Conservation (phyloP, 2,113 vertebrate genomes). For the Mus musculus region GRCm39 chr16:20759001-20759500, state of each 20-base stretch:
- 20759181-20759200: background rate
- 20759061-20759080: background rate
- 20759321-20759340: background rate
- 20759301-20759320: background rate
- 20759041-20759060: background rate
- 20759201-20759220: background rate
- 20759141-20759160: background rate
- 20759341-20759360: background rate
- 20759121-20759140: background rate
- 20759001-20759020: background rate
- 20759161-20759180: background rate
- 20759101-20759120: background rate
- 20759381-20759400: background rate
- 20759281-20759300: background rate
- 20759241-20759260: too few species aligned
- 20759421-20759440: background rate
- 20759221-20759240: background rate
- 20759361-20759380: background rate
- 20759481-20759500: background rate
- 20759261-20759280: background rate
- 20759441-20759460: background rate
- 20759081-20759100: background rate
- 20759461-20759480: background rate
- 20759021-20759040: background rate
- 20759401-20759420: background rate